phyloP scores from a whole-genome alignment of 1,140 invertebrate species.

The Caenorhabditis latens region DNA sequence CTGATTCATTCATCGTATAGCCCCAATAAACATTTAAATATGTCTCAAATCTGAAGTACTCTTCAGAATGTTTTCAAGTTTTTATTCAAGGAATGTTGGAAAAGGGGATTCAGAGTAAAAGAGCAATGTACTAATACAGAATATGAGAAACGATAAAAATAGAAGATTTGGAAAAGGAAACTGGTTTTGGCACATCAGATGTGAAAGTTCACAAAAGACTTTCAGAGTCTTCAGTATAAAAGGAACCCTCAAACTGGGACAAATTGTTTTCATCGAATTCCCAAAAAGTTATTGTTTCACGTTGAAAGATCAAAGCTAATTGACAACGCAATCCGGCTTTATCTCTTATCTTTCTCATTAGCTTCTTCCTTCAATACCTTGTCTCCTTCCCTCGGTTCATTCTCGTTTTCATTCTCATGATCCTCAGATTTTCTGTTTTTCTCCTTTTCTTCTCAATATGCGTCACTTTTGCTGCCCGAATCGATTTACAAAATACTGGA shows the following conservation, averaged over 20 bases:
- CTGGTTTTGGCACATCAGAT: too few species aligned
- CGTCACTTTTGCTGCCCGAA: conserved; percentile 2
- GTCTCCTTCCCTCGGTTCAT: background rate
- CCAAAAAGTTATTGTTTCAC: background rate
- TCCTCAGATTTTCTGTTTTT: background rate
- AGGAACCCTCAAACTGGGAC: background rate
- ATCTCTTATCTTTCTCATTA: background rate
- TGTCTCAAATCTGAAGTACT: background rate
- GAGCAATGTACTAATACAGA: too few species aligned
- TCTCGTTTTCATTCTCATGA: conserved; percentile 49
- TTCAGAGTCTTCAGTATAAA: too few species aligned
- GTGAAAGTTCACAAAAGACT: too few species aligned
- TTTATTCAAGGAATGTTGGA: background rate
- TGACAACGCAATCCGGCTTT: conserved; percentile 29
- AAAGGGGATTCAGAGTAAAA: too few species aligned
- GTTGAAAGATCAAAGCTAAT: conserved; percentile 37
- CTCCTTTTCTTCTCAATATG: conserved; percentile 7
- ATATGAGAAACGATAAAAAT: too few species aligned
- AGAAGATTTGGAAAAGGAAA: too few species aligned
- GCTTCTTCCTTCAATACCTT: background rate
- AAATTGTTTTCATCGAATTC: background rate
- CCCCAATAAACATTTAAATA: conserved; percentile 4
- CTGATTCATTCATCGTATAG: background rate
- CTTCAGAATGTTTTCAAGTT: conserved; percentile 21
- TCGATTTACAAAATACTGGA: conserved; percentile 40